phyloP scores from a whole-genome alignment of 2,797 vertebrate species.

The Synanceia verrucosa region DNA sequence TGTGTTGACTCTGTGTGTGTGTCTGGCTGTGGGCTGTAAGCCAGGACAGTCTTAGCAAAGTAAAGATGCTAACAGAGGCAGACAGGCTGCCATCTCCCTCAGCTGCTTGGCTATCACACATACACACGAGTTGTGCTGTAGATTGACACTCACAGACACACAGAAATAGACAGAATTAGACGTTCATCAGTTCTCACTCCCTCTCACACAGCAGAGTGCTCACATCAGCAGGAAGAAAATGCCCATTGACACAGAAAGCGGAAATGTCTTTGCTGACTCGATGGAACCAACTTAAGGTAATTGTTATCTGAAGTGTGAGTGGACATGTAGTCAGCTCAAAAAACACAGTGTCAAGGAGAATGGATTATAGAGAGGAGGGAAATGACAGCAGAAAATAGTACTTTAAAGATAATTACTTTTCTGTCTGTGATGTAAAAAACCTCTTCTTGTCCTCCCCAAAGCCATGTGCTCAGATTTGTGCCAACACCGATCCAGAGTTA shows the following conservation, averaged over 20 bases:
- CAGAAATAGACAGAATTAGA: slow-evolving; percentile 25
- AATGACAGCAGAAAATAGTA: no score
- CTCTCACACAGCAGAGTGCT: slow-evolving; percentile 42
- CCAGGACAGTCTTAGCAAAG: slow-evolving; percentile 49
- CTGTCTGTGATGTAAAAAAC: not conserved
- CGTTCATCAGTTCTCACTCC: slow-evolving; percentile 29
- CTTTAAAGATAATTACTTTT: not conserved
- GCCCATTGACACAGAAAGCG: slow-evolving; percentile 22
- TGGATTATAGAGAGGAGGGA: not conserved
- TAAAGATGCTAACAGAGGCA: slow-evolving; percentile 65
- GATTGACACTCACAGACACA: not conserved
- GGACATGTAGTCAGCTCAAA: not conserved
- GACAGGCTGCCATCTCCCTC: slow-evolving; percentile 69
- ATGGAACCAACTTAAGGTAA: slow-evolving; percentile 32
- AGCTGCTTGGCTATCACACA: slow-evolving; percentile 52
- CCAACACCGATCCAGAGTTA: no score
- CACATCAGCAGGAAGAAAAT: slow-evolving; percentile 53
- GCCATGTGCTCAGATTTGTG: not conserved
- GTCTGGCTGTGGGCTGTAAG: slow-evolving; percentile 39
- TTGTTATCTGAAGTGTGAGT: slow-evolving; percentile 37
- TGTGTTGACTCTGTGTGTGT: slow-evolving; percentile 2
- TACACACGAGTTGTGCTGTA: no score
- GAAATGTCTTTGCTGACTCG: slow-evolving; percentile 57
- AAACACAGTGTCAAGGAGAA: not conserved
- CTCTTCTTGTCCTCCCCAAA: not conserved